These are phyloP conservation scores for Stenchaetothrips biformis DNA, from an alignment of 2,888 invertebrate species.

Conservation along the genomic window DNA sequence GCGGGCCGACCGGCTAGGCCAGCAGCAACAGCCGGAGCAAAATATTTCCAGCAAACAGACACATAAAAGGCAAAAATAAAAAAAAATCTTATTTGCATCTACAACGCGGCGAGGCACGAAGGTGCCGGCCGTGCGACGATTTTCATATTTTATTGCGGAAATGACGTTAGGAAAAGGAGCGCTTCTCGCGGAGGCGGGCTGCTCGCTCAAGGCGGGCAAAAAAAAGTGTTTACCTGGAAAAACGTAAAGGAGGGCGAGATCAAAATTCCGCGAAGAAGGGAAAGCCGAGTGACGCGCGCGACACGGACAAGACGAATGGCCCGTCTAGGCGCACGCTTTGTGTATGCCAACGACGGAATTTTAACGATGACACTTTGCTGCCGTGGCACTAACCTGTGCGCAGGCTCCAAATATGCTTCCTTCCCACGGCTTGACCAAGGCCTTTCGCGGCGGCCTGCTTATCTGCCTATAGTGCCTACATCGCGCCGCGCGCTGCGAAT, in stretches of 20 bases:
- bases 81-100: too few relatives aligned
- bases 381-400: background rate
- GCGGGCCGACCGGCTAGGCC: too few relatives aligned
- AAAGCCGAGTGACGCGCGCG: background rate
- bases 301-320: background rate
- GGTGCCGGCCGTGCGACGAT: background rate
- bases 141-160: background rate
- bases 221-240: background rate
- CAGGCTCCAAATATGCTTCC: background rate
- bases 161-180: background rate
- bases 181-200: too few relatives aligned
- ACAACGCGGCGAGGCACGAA: background rate
- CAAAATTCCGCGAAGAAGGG: background rate
- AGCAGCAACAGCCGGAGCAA: too few relatives aligned
- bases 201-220: background rate
- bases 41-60: too few relatives aligned
- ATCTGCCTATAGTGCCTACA: slow-evolving; percentile 4
- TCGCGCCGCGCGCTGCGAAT: background rate
- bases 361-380: background rate
- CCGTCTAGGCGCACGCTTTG: background rate
- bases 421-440: slow-evolving; percentile 4
- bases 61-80: too few relatives aligned
- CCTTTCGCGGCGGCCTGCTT: background rate
- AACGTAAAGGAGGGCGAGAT: background rate
- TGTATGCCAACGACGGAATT: background rate